These are phyloP conservation scores for Camponotus pennsylvanicus DNA, from an alignment of 1,140 invertebrate species.

Conservation along the genomic window DNA sequence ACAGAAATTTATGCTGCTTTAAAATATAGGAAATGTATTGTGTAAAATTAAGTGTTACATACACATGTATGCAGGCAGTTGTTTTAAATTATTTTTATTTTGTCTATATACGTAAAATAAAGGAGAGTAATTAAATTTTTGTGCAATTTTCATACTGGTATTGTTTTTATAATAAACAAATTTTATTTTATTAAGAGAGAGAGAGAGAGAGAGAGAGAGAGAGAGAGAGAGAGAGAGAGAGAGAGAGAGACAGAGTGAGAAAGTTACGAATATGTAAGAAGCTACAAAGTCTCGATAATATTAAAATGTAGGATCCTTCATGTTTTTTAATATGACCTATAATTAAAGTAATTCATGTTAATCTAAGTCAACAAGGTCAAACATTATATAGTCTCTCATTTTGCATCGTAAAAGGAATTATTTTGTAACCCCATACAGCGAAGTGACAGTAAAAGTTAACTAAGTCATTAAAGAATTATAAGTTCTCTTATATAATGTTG, in stretches of 20 bases:
- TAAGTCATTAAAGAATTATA: conserved; percentile 13
- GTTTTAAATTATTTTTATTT: too few relatives aligned
- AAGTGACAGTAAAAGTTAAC: conserved; percentile 36
- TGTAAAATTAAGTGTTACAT: neutral
- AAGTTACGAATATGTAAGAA: neutral
- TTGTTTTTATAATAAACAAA: too few relatives aligned
- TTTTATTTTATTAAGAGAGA: too few relatives aligned
- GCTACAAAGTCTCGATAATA: neutral
- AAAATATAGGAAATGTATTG: neutral
- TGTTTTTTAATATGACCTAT: conserved; percentile 54
- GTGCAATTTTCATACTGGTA: too few relatives aligned
- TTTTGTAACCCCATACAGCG: neutral
- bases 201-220: too few relatives aligned
- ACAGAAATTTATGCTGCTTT: neutral
- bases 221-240: too few relatives aligned
- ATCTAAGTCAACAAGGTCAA: conserved; percentile 42
- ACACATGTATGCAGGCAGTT: too few relatives aligned
- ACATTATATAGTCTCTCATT: conserved; percentile 37
- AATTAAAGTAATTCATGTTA: conserved; percentile 49
- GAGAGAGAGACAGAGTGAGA: too few relatives aligned
- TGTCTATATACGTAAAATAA: too few relatives aligned
- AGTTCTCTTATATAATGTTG: neutral
- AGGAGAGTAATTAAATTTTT: too few relatives aligned
- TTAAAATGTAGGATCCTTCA: conserved; percentile 30
- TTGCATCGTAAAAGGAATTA: conserved; percentile 38